These are phyloP conservation scores for Psilanteris sp. DNA, from an alignment of 1,140 invertebrate genomes.

Conservation along the genomic window DNA sequence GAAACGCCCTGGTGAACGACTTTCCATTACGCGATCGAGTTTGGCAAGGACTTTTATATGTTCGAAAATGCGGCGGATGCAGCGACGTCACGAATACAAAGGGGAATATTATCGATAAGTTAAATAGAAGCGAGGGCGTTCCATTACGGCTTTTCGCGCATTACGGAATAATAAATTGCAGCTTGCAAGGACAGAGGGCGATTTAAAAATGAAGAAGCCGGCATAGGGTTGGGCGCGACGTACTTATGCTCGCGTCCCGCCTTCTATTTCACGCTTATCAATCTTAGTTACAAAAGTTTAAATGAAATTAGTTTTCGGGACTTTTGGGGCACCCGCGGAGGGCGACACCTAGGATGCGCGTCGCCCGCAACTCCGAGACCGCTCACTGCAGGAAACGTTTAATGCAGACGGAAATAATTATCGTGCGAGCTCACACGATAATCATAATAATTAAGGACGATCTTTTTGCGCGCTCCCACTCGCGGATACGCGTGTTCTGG, in stretches of 20 bases:
- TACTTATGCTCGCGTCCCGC: neutral
- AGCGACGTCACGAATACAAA: slow-evolving; percentile 53
- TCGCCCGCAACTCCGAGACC: slow-evolving; percentile 57
- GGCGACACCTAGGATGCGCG: slow-evolving; percentile 50
- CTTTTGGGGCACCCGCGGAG: slow-evolving; percentile 14
- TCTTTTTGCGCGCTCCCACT: slow-evolving; percentile 62
- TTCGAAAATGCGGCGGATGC: slow-evolving; percentile 53
- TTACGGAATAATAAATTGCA: slow-evolving; percentile 48
- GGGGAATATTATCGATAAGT: slow-evolving; percentile 63
- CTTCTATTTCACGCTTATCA: slow-evolving; percentile 67
- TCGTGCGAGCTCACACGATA: slow-evolving; percentile 73
- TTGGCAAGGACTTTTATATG: slow-evolving; percentile 54
- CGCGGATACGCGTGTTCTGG: slow-evolving; percentile 45
- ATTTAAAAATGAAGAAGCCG: slow-evolving; percentile 1
- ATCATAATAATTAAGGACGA: slow-evolving; percentile 75
- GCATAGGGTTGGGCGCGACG: neutral
- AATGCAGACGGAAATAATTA: slow-evolving; percentile 77
- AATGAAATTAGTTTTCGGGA: slow-evolving; percentile 74
- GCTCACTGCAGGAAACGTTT: slow-evolving; percentile 66
- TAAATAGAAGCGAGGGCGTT: slow-evolving; percentile 50
- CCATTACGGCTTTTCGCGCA: slow-evolving; percentile 48
- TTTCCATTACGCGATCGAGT: slow-evolving; percentile 61
- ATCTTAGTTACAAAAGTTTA: slow-evolving; percentile 70
- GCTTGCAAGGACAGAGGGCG: slow-evolving; percentile 5
- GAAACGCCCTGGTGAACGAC: slow-evolving; percentile 50